These are phyloP conservation scores for Nannospalax galili DNA, from an alignment of 2,113 vertebrate species.

Conservation along the genomic window DNA sequence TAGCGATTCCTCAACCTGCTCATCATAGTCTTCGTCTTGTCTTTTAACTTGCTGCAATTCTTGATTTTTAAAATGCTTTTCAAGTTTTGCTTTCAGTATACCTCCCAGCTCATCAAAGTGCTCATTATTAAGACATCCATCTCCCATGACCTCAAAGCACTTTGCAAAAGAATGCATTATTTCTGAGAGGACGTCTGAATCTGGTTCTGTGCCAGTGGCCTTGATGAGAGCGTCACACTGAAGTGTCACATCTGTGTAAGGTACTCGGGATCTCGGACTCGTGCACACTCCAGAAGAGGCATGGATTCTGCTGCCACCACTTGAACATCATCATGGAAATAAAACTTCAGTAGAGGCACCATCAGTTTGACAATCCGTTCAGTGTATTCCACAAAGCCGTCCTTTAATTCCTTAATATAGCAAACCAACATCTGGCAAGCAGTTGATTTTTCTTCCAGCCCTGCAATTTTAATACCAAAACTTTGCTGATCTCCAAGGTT, in stretches of 20 bases:
- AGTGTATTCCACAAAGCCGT: conserved; percentile 98
- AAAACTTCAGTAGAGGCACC: conserved; percentile 98
- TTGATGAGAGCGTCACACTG: conserved; percentile 99
- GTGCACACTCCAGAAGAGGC: conserved; percentile 96
- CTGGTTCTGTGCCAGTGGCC: conserved; percentile 97
- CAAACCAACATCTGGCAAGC: conserved; percentile 99
- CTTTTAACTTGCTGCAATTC: conserved; percentile 97
- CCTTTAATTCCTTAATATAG: conserved; percentile 98
- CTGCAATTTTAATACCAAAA: conserved; percentile 99
- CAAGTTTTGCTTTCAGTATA: conserved; percentile 96
- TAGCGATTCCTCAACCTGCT: conserved; percentile 97
- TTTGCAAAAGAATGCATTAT: conserved; percentile 99
- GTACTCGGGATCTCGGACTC: conserved; percentile 96
- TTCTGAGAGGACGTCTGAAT: conserved; percentile 97
- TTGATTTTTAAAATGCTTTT: conserved; percentile 99
- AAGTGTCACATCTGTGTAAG: conserved; percentile 99
- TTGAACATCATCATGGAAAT: conserved; percentile 99
- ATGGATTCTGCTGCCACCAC: conserved; percentile 98
- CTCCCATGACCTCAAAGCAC: conserved; percentile 98
- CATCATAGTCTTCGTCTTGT: conserved; percentile 99
- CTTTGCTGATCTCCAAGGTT: conserved; percentile 99
- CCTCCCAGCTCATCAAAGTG: conserved; percentile 98
- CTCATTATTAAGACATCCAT: conserved; percentile 97
- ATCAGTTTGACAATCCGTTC: conserved; percentile 99
- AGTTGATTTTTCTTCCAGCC: conserved; percentile 98